Evolutionary conservation across 2,888 invertebrate genomes (phyloP), one percentile per base, ranked within the genome.

Genomic region (Caenorhabditis becei): DNA sequence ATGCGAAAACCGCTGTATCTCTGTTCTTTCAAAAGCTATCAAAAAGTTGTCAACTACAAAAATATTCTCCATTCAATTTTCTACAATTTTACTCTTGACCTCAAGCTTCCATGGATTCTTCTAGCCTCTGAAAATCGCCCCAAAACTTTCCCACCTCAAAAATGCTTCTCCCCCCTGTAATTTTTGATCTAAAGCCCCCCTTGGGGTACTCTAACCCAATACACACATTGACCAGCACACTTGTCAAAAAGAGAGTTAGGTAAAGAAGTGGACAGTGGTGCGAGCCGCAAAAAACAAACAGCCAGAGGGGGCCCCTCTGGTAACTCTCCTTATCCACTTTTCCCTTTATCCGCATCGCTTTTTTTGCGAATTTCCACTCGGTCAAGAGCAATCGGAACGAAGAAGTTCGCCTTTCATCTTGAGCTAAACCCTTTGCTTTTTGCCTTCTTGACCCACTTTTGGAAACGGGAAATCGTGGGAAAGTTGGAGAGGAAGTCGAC

Each of bases 261-360:
- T 72, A 63, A 72, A 72, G 71, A 72, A 72, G 63, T 72, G 63
- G 54, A 32, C 71, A 62, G 53, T 54, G 62, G 41, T 49, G 70
- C 35, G 7, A 5, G 8, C 32, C 72, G 63, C 56, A 72, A 72
- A 62, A 72, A 72, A 63, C 72, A 62, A 63, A 62, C 47, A 63
- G 41, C 32, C 61, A 20, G 51, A 44, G 71, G 37, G 62, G 54
- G 61, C 20, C 56, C 62, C 49, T 70, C 53, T 63, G 54, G 54
- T 63, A 11, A 41, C 41, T 72, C 53, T 72, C 63, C 49, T n/a
- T n/a, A n/a, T n/a, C 23, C 69, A 14, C 56, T 24, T 20, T n/a
- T 26, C 1, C 11, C 23, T 59, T 18, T 26, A 2, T 3, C 56
- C 24, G 14, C 5, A 1, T 26, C 59, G 20, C 32, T 56, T 37